These are phyloP conservation scores for Coelinius sp. DNA, from an alignment of 2,888 invertebrate species.

Conservation along the genomic window DNA sequence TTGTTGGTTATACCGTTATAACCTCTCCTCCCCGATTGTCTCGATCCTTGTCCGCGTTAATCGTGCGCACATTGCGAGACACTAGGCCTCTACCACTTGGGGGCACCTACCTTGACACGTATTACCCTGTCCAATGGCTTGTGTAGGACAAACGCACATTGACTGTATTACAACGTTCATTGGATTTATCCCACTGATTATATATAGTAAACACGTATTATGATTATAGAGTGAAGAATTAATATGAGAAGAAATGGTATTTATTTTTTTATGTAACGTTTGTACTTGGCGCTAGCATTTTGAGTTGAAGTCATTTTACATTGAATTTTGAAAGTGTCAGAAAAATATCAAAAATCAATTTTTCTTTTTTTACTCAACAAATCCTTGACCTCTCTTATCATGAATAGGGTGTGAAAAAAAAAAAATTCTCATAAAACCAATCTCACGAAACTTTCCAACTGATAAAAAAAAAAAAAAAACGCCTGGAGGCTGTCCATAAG, in stretches of 20 bases:
- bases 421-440: not conserved
- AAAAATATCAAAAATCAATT: no score
- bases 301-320: no score
- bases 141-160: constrained; percentile 24
- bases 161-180: not conserved
- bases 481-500: constrained; percentile 54
- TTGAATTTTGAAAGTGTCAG: no score
- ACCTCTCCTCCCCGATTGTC: constrained; percentile 27
- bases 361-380: no score
- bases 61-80: constrained; percentile 31
- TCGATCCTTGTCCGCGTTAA: constrained; percentile 39
- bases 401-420: not conserved
- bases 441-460: constrained; percentile 58
- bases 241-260: no score
- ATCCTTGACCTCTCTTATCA: no score
- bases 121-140: constrained; percentile 51
- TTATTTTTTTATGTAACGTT: no score
- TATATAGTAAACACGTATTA: not conserved
- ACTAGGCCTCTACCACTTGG: constrained; percentile 45
- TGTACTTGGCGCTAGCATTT: no score
- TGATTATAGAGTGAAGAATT: no score
- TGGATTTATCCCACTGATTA: not conserved
- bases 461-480: no score
- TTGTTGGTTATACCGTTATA: constrained; percentile 20
- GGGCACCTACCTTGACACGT: constrained; percentile 63